A percentile compares a stretch with the other conserved stretches of the same genome.
phyloP scores from a whole-genome alignment of 2,113 vertebrate genomes.

The Poeciliopsis occidentalis region DNA sequence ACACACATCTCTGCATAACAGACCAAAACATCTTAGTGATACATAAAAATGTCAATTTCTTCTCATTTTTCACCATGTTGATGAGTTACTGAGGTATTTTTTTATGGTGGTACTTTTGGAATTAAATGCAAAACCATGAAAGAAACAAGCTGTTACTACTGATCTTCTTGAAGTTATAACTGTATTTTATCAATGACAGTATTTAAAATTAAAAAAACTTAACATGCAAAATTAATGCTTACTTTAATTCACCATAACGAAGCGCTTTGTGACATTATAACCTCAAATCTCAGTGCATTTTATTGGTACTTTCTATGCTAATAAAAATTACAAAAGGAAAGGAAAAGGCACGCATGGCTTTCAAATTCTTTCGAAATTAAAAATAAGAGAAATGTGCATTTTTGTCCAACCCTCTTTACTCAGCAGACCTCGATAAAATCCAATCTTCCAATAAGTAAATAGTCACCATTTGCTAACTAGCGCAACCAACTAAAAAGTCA shows the following conservation, averaged over 20 bases:
- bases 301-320: neutral
- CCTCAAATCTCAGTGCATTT: neutral
- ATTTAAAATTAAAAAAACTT: neutral
- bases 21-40: neutral
- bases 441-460: too few relatives aligned
- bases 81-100: neutral
- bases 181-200: neutral
- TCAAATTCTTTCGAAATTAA: neutral
- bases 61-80: neutral
- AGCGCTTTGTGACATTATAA: neutral
- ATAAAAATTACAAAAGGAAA: too few relatives aligned
- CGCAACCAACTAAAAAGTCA: too few relatives aligned
- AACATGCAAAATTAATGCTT: too few relatives aligned
- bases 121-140: neutral
- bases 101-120: neutral
- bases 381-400: neutral
- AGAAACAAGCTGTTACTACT: neutral
- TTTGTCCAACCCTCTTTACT: neutral
- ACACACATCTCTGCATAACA: conserved; percentile 2
- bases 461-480: too few relatives aligned
- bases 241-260: too few relatives aligned
- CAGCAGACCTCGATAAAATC: too few relatives aligned
- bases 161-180: neutral
- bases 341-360: too few relatives aligned
- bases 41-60: neutral